Conservation (phyloP, 2,797 vertebrate species). For the Nannoperca australis region DNA sequence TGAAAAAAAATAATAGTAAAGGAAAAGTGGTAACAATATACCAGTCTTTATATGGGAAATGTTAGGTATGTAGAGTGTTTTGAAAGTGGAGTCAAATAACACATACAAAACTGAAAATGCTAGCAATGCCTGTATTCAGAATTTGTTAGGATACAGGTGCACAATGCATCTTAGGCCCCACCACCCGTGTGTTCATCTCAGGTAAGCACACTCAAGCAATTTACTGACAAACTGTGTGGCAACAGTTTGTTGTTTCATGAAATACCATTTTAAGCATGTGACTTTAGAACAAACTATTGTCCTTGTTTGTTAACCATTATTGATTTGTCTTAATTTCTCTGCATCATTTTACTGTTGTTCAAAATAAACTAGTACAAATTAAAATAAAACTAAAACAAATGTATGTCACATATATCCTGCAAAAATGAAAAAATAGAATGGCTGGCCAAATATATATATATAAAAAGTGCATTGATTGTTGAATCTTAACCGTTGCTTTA, state of each 20-base stretch:
- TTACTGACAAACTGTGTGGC: background rate
- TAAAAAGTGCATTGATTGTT: background rate
- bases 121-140: constrained; percentile 9
- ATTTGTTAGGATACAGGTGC: constrained; percentile 13
- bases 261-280: constrained; percentile 9
- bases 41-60: constrained; percentile 26
- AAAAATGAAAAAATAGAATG: background rate
- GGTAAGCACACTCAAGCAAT: background rate
- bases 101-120: constrained; percentile 21
- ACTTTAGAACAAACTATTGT: constrained; percentile 6
- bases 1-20: background rate
- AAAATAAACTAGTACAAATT: constrained; percentile 18
- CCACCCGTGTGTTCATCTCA: background rate
- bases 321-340: constrained; percentile 13
- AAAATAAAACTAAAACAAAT: constrained; percentile 20
- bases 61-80: constrained; percentile 34
- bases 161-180: constrained; percentile 20
- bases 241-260: background rate
- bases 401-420: background rate
- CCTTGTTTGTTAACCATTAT: constrained; percentile 1
- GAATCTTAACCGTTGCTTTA: background rate
- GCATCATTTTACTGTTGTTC: constrained; percentile 9
- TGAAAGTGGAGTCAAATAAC: constrained; percentile 60
- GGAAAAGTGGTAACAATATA: constrained; percentile 26
- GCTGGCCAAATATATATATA: too few relatives aligned